Evolutionary conservation across 2,797 vertebrate genomes (phyloP).

Genomic region (Thalassophryne amazonica): DNA sequence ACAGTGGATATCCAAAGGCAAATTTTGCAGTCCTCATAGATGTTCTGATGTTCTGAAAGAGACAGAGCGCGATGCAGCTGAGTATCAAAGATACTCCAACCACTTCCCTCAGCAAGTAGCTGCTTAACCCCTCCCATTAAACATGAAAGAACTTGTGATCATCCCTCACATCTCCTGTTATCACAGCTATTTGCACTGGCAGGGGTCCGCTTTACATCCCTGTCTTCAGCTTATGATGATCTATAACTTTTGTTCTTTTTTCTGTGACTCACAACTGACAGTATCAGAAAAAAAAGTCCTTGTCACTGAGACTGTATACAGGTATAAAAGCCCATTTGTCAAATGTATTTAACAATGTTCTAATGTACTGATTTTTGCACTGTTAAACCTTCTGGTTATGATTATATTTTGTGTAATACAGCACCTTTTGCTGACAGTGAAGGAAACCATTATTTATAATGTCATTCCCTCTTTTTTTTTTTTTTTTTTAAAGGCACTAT

Average conservation of each 20-base stretch:
- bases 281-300: too few species aligned
- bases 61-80: conserved; percentile 11
- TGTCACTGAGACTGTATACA: too few species aligned
- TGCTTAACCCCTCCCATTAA: conserved; percentile 50
- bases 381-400: too few species aligned
- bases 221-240: conserved; percentile 61
- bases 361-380: too few species aligned
- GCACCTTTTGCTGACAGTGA: neutral
- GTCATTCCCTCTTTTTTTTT: conserved; percentile 1
- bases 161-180: conserved; percentile 62
- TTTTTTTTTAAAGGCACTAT: conserved; percentile 5
- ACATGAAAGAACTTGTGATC: conserved; percentile 60
- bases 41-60: conserved; percentile 32
- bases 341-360: too few species aligned
- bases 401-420: neutral
- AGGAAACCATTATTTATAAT: conserved; percentile 9
- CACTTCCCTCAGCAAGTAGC: conserved; percentile 51
- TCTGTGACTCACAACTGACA: too few species aligned
- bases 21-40: conserved; percentile 32
- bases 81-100: conserved; percentile 43
- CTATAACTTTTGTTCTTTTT: conserved; percentile 31
- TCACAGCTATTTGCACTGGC: conserved; percentile 51
- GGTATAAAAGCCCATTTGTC: too few species aligned
- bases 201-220: conserved; percentile 58
- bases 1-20: conserved; percentile 36